These are phyloP conservation scores for Diplolepis rosae DNA, from an alignment of 2,888 invertebrate species.

Conservation along the genomic window DNA sequence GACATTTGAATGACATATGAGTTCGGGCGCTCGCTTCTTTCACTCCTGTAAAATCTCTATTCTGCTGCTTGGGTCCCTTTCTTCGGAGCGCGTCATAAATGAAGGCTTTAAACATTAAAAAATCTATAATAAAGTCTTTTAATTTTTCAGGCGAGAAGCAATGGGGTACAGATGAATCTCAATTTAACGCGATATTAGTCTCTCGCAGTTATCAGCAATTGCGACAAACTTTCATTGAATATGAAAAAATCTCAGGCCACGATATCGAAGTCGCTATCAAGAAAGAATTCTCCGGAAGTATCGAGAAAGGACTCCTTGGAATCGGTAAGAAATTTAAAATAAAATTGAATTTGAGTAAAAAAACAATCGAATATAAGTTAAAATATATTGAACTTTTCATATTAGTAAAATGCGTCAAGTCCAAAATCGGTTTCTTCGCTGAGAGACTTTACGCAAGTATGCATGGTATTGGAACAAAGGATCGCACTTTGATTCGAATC, in stretches of 20 bases:
- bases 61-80: no score
- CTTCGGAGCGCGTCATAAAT: no score
- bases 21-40: no score
- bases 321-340: slow-evolving; percentile 79
- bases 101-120: no score
- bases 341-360: no score
- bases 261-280: slow-evolving; percentile 90
- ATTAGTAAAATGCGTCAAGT: slow-evolving; percentile 90
- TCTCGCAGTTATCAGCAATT: slow-evolving; percentile 93
- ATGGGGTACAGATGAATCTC: slow-evolving; percentile 94
- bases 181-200: slow-evolving; percentile 89
- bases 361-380: background rate
- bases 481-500: slow-evolving; percentile 93
- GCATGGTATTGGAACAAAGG: slow-evolving; percentile 93
- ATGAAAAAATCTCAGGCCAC: slow-evolving; percentile 86
- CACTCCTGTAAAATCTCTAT: no score
- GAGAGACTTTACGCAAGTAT: slow-evolving; percentile 92
- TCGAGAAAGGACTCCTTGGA: slow-evolving; percentile 90
- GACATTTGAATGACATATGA: no score
- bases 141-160: slow-evolving; percentile 82
- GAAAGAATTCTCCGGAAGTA: slow-evolving; percentile 90
- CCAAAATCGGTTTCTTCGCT: slow-evolving; percentile 93
- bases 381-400: slow-evolving; percentile 29
- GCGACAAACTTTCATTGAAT: slow-evolving; percentile 89
- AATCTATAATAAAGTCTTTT: background rate